Conservation (phyloP, 2,797 vertebrate species). For the Scolopax rusticola region DNA sequence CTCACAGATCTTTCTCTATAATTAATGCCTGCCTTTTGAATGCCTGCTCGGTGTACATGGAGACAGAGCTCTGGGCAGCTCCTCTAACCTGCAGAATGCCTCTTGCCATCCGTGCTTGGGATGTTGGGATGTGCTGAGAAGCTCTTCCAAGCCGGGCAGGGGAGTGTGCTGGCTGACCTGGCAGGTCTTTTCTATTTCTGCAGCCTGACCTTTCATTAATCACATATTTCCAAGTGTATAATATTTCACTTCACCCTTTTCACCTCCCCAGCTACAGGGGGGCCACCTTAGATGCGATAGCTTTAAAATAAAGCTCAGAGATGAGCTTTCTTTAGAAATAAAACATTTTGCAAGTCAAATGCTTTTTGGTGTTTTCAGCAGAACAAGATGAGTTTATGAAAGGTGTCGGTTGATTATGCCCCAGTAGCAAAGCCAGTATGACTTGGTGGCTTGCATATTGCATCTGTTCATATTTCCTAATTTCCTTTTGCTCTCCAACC, state of each 20-base stretch:
- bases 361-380: neutral
- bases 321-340: neutral
- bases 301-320: neutral
- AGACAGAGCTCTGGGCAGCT: neutral
- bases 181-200: neutral
- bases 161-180: neutral
- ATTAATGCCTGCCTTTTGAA: neutral
- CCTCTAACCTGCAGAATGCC: neutral
- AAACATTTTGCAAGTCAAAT: neutral
- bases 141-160: neutral
- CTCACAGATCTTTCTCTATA: neutral
- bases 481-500: conserved; percentile 15
- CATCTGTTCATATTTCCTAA: conserved; percentile 34
- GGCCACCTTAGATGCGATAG: fast-evolving
- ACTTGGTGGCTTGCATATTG: neutral
- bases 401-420: neutral
- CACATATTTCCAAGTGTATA: fast-evolving
- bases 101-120: neutral
- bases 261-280: neutral
- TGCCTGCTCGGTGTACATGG: neutral
- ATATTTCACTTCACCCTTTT: neutral
- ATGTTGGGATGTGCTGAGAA: neutral
- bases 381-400: neutral
- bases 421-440: neutral
- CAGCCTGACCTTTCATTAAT: neutral